Evolutionary conservation across 2,888 invertebrate species (phyloP), one percentile per base, ranked within the genome.

Genomic region (Ischnura elegans): DNA sequence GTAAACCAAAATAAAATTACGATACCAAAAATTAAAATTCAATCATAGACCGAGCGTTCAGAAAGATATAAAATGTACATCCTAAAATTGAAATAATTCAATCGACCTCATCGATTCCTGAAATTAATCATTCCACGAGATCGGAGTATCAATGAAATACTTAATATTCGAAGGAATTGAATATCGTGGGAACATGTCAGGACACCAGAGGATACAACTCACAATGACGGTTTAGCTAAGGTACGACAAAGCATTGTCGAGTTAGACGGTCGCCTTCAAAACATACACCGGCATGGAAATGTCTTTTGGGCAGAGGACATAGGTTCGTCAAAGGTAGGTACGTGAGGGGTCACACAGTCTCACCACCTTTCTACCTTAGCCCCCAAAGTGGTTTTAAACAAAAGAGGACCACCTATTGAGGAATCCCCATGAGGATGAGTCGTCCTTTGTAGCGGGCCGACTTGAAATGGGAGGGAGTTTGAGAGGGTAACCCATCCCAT

Each of bases 191-290:
- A 87, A 87, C 55, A 51, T 19, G 19, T 55, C 51, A 21, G 42
- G 25, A 55, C 10, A 55, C 55, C 36, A 36, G 36, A 46, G 45
- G 47, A 8, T 47, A 87, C n/a, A n/a, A n/a, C n/a, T 42, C 42
- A 42, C 55, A 87, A 87, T 16, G 87, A 87, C 47, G 21, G 36
- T 51, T 61, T 87, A 55, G 87, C 61, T 87, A 55, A 87, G 36
- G 42, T 36, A 21, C 21, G 61, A 2, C 61, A n/a, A n/a, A 61
- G n/a, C 4, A n/a, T n/a, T n/a, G n/a, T n/a, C n/a, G n/a, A n/a
- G n/a, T n/a, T n/a, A 61, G 61, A 87, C 42, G 55, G 55, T 51
- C 61, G 13, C 55, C 42, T 42, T 10, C 87, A 42, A 47, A 61
- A 87, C 47, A 87, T 42, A 87, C 42, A 25, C 13, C 87, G n/a